Base-by-base conservation (phyloP, 92 coral and sea anemone species). In the Isaurus tuberculatus region DNA sequence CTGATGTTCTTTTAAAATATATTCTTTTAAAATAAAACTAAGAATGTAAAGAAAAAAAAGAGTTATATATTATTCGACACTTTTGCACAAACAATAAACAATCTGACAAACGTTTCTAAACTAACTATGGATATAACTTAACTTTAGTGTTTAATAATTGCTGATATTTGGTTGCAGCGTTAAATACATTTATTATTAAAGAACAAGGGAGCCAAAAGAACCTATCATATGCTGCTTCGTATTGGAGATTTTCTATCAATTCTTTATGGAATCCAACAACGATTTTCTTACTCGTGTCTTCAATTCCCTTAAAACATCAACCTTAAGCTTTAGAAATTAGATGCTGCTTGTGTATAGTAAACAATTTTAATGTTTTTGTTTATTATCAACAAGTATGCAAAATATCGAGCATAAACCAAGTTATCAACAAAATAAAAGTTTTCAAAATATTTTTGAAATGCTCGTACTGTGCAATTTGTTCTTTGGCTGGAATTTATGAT, bases 211-310 rank as follows among this genome's bases (percentile, higher is more conserved):
- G 7, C 23, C 0, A 16, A 9, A 33, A 9, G 5, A 60, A 37
- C 82, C 82, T 57, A 36, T 77, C 82, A 77, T 32, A 58, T 33
- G 36, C 32, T 40, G 48, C 9, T 57, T 60, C 82, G 82, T 77
- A 27, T 77, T 34, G 55, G 36, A 77, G 60, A 10, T 20, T 16
- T 65, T 27, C 82, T 15, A 77, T 57, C 70, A 77, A 60, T 77
- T 53, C 65, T 77, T 77, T 5, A 77, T 60, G 49, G 33, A 27
- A 0, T 25, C 58, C 34, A 36, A 77, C 36, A 57, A 77, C 5
- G 29, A 16, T 17, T 16, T 20, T 34, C 2, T 27, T 43, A 33
- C 23, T 9, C 2, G 22, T 25, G 29, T 5, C 16, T 25, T 27
- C 26, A 33, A 63, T 63, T 63, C 17, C 1, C 68, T 25, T 20